Evolutionary conservation across 2,888 invertebrate species (phyloP), one percentile per base, ranked within the genome.

Genomic region (Therioaphis trifolii): DNA sequence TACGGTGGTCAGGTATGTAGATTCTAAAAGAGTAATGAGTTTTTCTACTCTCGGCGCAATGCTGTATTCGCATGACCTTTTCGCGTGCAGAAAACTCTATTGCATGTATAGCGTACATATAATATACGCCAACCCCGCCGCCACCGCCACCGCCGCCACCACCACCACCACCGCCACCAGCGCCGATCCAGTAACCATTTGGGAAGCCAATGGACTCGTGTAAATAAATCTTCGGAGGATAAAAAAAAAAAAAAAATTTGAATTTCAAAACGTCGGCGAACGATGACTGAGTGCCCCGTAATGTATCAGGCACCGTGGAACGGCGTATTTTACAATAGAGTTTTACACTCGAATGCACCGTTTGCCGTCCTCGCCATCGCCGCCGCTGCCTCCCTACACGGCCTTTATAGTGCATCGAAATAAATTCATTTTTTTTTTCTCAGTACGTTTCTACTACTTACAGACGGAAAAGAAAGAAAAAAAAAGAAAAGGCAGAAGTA

Each of bases 181-280:
- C n/a, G n/a, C 29, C 49, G 77, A 77, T 77, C 77, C 77, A 52
- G 55, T 55, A 69, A 69, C 68, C 78, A 15, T 69, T 40, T 35
- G 40, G 68, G 55, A 69, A 79, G 68, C 68, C 78, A 55, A 79
- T 27, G 68, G 68, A 79, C 40, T 79, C 40, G 52, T 55, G 78
- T 79, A 79, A 79, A 79, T 79, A 79, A 79, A 79, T 79, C 78
- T 79, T 69, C 21, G 68, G 68, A 40, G 78, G 40, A 79, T 79
- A 43, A 66, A 49, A 77, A 66, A 29, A 15, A 63, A 29, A 63
- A 63, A 66, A 71, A 74, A 79, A 79, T 79, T 68, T 79, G 68
- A 79, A 79, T 79, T 79, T 68, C 78, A 55, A 79, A 79, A 79
- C 69, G 78, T 79, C 78, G 68, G 66, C 66, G 52, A 79, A 79